Base-by-base conservation (phyloP, 2,113 vertebrate species). In the Sylvietta virens region DNA sequence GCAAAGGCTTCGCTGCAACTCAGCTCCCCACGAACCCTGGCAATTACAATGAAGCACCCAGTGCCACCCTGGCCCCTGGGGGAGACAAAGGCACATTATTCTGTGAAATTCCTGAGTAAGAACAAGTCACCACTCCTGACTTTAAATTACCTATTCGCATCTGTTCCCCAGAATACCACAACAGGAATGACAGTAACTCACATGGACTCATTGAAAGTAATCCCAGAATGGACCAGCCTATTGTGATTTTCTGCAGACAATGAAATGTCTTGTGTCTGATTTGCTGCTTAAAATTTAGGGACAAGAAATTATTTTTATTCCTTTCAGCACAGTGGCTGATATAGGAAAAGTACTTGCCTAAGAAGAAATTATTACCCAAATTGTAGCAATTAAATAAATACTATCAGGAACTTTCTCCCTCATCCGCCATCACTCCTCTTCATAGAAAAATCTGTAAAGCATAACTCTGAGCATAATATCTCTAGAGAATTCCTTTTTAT, bases 11-110 rank as follows among this genome's bases (percentile, higher is more conserved):
- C 1, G 1, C 47, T 76, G 35, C 33, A 62, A 30, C 35, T 85
- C 65, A 57, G 22, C 13, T 81, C 28, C 11, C 0, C 22, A 11
- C 19, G 65, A 81, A 56, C 33, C 60, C 48, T 27, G 60, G 14
- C 1, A 2, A 48, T 27, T 23, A 20, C 33, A 67, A 6, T 17
- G 13, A n/a, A 58, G 60, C 0, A 2, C 30, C 27, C 12, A 12
- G 7, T 45, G 22, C 13, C 0, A 3, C 19, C 28, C 24, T 53
- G 37, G 30, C 6, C 39, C 10, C 13, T 33, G 64, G 19, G 64
- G 19, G 35, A 70, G 28, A 35, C 0, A 8, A 58, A 58, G 39
- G 17, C 5, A 44, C 62, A 81, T 54, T 60, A 37, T 54, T 45
- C 62, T 19, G 15, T 77, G 69, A 53, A 93, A 64, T 54, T 47